Conservation (phyloP, 2,797 vertebrate genomes). For the Chelidonichthys spinosus region DNA sequence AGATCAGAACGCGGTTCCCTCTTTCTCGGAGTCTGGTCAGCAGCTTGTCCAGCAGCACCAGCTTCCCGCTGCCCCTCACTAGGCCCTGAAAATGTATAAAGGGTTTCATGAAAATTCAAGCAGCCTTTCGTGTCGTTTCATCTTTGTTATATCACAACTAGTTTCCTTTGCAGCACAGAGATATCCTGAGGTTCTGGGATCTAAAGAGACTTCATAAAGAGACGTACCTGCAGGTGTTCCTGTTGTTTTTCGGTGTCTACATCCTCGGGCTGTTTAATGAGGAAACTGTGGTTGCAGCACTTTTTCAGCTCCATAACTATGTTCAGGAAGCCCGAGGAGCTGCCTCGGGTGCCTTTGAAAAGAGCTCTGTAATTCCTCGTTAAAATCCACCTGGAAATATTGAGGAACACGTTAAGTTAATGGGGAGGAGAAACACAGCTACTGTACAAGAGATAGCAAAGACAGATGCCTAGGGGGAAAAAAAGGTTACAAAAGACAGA, state of each 20-base stretch:
- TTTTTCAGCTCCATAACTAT: slow-evolving; percentile 99
- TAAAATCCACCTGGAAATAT: slow-evolving; percentile 93
- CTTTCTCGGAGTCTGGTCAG: slow-evolving; percentile 93
- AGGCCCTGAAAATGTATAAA: slow-evolving; percentile 80
- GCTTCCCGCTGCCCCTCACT: slow-evolving; percentile 95
- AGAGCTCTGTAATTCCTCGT: slow-evolving; percentile 99
- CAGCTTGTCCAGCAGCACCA: slow-evolving; percentile 97
- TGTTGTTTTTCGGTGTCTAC: slow-evolving; percentile 84
- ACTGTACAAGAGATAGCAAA: not conserved
- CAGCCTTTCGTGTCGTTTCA: not conserved
- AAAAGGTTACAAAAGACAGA: not conserved
- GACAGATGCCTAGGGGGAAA: not conserved
- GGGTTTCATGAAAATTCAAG: not conserved
- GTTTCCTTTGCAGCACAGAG: slow-evolving; percentile 12
- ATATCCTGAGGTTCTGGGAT: slow-evolving; percentile 48
- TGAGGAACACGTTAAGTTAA: slow-evolving; percentile 45
- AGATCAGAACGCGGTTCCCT: slow-evolving; percentile 97
- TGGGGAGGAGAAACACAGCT: slow-evolving; percentile 12
- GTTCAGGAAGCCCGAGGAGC: slow-evolving; percentile 97
- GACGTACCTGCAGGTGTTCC: slow-evolving; percentile 89
- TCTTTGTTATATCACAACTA: slow-evolving; percentile 4
- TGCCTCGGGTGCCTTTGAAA: slow-evolving; percentile 92
- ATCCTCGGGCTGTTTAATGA: slow-evolving; percentile 93
- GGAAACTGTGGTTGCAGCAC: slow-evolving; percentile 97
- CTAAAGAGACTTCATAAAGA: slow-evolving; percentile 16